Evolutionary conservation across 1,140 invertebrate genomes (phyloP).

Genomic region (Telenomus remus): DNA sequence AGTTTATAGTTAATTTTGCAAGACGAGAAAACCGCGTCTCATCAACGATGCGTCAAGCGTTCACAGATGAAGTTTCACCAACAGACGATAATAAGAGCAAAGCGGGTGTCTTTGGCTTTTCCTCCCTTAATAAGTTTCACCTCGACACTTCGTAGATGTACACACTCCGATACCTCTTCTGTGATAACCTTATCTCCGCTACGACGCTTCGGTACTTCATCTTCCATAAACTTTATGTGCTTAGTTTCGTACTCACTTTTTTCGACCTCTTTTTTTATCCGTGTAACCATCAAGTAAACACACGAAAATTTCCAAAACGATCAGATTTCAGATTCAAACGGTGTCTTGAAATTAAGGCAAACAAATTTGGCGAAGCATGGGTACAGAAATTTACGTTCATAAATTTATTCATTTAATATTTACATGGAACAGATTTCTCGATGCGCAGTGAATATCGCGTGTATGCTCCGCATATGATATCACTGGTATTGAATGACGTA

Average conservation of each 20-base stretch:
- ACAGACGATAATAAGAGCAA: conserved; percentile 56
- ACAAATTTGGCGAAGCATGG: conserved; percentile 17
- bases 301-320: too few species aligned
- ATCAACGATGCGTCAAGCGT: conserved; percentile 50
- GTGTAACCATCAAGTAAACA: too few species aligned
- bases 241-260: not conserved
- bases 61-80: conserved; percentile 47
- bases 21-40: conserved; percentile 18
- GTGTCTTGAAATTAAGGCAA: too few species aligned
- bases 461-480: too few species aligned
- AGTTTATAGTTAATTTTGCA: not conserved
- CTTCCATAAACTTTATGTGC: too few species aligned
- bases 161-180: conserved; percentile 38
- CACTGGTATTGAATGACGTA: too few species aligned
- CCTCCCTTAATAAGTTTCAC: conserved; percentile 33
- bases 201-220: conserved; percentile 27
- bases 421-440: too few species aligned
- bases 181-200: conserved; percentile 26
- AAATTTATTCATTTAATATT: too few species aligned
- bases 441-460: too few species aligned
- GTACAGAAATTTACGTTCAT: conserved; percentile 13
- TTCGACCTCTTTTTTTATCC: not conserved
- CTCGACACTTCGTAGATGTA: conserved; percentile 46
- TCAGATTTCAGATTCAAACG: not conserved
- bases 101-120: conserved; percentile 32